These are phyloP conservation scores for Eristalis tenax DNA, from an alignment of 2,888 invertebrate species.

Conservation along the genomic window DNA sequence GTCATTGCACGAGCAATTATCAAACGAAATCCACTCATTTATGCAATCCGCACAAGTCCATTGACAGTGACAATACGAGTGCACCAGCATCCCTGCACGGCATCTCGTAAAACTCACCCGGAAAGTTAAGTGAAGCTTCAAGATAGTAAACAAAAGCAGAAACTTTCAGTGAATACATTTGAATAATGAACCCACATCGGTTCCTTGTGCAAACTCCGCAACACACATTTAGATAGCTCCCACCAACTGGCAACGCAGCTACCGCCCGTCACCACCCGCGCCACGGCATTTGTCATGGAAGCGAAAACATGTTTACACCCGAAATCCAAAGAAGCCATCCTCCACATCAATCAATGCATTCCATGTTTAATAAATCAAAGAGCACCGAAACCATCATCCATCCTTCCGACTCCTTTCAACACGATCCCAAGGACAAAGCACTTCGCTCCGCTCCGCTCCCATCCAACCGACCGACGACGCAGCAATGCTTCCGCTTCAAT, in stretches of 20 bases:
- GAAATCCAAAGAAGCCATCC: conserved; percentile 44
- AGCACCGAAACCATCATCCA: neutral
- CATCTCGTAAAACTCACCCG: neutral
- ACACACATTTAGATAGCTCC: conserved; percentile 37
- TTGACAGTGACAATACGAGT: neutral
- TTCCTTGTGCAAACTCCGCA: neutral
- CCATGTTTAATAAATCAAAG: conserved; percentile 32
- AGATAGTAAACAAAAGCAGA: conserved; percentile 1
- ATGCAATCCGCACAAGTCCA: neutral
- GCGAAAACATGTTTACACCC: conserved; percentile 50
- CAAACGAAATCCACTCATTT: neutral
- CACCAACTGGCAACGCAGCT: neutral
- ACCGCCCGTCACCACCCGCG: neutral
- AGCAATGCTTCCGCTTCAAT: conserved; percentile 41
- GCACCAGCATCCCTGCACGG: neutral
- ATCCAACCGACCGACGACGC: neutral
- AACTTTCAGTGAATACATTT: conserved; percentile 2
- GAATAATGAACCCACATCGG: conserved; percentile 30
- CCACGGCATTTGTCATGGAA: neutral
- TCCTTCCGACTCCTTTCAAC: conserved; percentile 17
- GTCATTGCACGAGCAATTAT: neutral
- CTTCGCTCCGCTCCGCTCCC: neutral
- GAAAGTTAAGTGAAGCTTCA: conserved; percentile 6
- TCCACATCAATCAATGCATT: conserved; percentile 55
- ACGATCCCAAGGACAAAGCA: conserved; percentile 13